Conservation (phyloP, 1,140 invertebrate genomes). For the Pinna nobilis region DNA sequence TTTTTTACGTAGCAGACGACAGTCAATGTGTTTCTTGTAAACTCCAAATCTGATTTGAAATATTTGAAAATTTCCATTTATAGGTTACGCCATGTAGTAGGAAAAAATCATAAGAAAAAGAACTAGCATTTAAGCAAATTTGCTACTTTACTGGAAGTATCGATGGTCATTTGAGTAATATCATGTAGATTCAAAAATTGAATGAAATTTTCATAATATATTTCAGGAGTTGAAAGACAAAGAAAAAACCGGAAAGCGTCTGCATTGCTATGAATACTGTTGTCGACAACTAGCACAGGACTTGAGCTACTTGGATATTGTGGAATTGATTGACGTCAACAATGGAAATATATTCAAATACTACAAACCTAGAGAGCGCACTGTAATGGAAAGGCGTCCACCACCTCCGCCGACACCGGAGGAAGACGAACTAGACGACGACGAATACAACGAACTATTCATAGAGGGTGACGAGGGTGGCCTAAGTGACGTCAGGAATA, state of each 20-base stretch:
- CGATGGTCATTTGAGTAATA: constrained; percentile 3
- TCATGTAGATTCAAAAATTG: background rate
- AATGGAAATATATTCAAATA: constrained; percentile 57
- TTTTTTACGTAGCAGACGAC: no score
- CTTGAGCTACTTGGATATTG: constrained; percentile 55
- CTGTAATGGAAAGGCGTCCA: constrained; percentile 36
- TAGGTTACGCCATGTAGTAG: no score
- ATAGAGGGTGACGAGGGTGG: no score
- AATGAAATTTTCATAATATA: background rate
- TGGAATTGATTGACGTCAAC: constrained; percentile 67
- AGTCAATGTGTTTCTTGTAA: no score
- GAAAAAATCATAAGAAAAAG: no score
- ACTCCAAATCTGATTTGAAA: no score
- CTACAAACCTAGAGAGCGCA: constrained; percentile 44
- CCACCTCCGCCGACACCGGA: constrained; percentile 24
- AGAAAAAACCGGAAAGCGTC: constrained; percentile 26
- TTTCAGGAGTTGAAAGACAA: constrained; percentile 44
- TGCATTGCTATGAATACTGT: constrained; percentile 51
- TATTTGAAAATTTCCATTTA: no score
- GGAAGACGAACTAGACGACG: constrained; percentile 19
- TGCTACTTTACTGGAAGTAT: no score
- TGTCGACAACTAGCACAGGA: constrained; percentile 71
- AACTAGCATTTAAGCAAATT: no score
- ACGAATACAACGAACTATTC: constrained; percentile 11
- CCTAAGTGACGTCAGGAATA: background rate